Evolutionary conservation across 2,888 invertebrate species (phyloP), one percentile per base, ranked within the genome.

Genomic region (Glomeris marginata): DNA sequence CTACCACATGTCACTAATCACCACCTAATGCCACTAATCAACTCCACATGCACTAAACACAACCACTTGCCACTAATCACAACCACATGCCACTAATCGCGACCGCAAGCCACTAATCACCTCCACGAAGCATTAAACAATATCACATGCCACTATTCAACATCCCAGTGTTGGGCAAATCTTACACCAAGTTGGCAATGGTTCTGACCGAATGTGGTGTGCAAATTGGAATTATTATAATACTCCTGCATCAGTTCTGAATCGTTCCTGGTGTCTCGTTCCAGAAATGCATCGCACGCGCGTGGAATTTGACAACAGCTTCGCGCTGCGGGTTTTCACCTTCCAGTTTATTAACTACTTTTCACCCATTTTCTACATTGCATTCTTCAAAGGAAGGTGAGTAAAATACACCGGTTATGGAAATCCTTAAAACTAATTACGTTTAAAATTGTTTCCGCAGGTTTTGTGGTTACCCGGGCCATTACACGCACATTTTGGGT

Each of bases 311-410:
- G 75, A 77, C 58, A 72, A 74, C 63, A 73, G 72, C 56, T 69
- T 74, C 56, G 75, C 75, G 21, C 68, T 76, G 62, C 76, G 76
- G 63, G 70, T 76, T 51, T 76, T 75, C 64, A 64, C 73, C 49
- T 74, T 76, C 58, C 74, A 76, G 62, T 76, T 76, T 61, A 72
- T 75, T 62, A 77, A 76, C 63, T 76, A 70, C 62, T 76, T 76
- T 61, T 73, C 74, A 2, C 74, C 75, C 37, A 70, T 76, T 52
- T 70, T 76, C 62, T 77, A 76, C 65, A 75, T 76, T 52, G 76
- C 76, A 2, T 77, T 77, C 63, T 72, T 76, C 64, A 74, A 74
- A 58, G 74, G 74, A 35, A 65, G 66, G 68, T 67, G 54, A 59
- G 62, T n/a, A n/a, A n/a, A n/a, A n/a, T n/a, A n/a, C n/a, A n/a